Evolutionary conservation across 35 echinoderm and acorn worm genomes (phyloP).

Genomic region (Lytechinus pictus): DNA sequence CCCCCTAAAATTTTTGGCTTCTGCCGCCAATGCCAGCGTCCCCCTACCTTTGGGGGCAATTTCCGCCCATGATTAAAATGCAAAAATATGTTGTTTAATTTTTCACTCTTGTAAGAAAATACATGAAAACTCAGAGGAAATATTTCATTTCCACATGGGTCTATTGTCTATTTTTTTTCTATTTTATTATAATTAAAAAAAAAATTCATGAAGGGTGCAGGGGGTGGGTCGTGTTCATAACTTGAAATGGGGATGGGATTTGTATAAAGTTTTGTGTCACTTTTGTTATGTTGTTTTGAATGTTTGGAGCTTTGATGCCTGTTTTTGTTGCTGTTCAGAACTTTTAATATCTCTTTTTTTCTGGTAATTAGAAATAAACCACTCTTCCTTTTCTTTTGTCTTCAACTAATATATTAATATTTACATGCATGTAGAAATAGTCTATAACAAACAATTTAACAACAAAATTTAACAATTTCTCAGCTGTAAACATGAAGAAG

Average conservation of each 20-base stretch:
- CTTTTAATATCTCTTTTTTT: not conserved
- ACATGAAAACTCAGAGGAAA: too few species aligned
- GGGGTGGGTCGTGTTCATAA: too few species aligned
- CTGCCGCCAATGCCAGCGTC: too few species aligned
- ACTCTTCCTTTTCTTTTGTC: not conserved
- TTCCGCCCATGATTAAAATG: too few species aligned
- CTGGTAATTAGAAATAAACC: not conserved
- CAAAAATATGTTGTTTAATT: too few species aligned
- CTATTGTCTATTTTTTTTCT: not conserved
- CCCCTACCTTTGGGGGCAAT: too few species aligned
- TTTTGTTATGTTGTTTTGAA: not conserved
- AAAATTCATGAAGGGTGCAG: too few species aligned
- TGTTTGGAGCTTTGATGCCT: not conserved
- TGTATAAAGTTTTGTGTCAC: not conserved
- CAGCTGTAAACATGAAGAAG: constrained; percentile 9
- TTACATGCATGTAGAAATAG: not conserved
- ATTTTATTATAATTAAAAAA: too few species aligned
- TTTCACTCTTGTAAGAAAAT: too few species aligned
- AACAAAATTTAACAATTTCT: not conserved
- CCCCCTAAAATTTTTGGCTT: too few species aligned
- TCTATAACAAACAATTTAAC: not conserved
- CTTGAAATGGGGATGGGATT: too few species aligned
- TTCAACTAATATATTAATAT: not conserved
- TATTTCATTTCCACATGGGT: too few species aligned
- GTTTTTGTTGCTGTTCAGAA: not conserved